These are phyloP conservation scores for Apodemia zela DNA, from an alignment of 2,888 invertebrate species.

Conservation along the genomic window DNA sequence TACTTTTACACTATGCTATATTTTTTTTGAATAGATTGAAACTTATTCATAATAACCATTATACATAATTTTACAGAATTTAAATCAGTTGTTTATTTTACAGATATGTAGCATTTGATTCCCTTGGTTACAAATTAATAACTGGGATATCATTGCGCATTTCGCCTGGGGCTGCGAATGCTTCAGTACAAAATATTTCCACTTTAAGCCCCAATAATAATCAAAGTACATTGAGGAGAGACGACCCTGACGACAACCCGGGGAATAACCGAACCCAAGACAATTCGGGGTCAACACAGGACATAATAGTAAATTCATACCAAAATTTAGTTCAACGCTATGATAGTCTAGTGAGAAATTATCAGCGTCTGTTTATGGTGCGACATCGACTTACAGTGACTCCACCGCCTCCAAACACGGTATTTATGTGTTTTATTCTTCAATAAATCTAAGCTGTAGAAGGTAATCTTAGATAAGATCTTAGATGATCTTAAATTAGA, in stretches of 20 bases:
- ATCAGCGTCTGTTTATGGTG: slow-evolving; percentile 72
- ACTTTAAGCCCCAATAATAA: slow-evolving; percentile 42
- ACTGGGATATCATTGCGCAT: slow-evolving; percentile 86
- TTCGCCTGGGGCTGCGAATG: slow-evolving; percentile 40
- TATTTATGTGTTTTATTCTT: slow-evolving; percentile 36
- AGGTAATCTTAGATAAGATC: not conserved
- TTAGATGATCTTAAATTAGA: not conserved
- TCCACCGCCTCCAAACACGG: slow-evolving; percentile 64
- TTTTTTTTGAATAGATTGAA: no score
- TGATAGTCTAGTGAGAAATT: slow-evolving; percentile 72
- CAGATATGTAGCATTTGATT: slow-evolving; percentile 92
- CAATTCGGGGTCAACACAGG: slow-evolving; percentile 51
- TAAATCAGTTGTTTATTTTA: slow-evolving; percentile 35
- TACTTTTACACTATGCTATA: no score
- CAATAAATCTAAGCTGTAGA: not conserved
- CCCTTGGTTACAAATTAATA: slow-evolving; percentile 88
- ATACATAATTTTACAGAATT: no score
- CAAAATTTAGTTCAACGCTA: slow-evolving; percentile 74
- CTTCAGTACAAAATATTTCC: slow-evolving; percentile 46
- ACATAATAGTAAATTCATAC: slow-evolving; percentile 71
- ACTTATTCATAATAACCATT: no score
- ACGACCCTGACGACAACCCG: slow-evolving; percentile 45
- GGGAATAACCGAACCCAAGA: slow-evolving; percentile 45
- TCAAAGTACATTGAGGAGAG: slow-evolving; percentile 48
- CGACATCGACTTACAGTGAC: slow-evolving; percentile 63